These are phyloP conservation scores for Ophioninae sp. DNA, from an alignment of 2,888 invertebrate genomes.

Conservation along the genomic window DNA sequence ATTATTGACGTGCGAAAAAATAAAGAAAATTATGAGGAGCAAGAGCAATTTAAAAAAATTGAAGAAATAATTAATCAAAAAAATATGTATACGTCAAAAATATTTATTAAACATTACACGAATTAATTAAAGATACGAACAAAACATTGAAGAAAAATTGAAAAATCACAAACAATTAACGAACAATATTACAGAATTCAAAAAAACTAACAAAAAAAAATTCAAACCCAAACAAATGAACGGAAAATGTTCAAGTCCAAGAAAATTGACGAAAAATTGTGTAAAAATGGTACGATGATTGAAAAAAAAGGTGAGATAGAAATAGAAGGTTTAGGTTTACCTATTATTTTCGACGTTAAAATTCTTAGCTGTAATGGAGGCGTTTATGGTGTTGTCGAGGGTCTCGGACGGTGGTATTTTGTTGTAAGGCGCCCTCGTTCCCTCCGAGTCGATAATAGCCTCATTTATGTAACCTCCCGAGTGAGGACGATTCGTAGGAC, in stretches of 20 bases:
- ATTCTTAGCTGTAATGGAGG: slow-evolving; percentile 82
- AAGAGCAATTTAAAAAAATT: no score
- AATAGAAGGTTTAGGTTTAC: slow-evolving; percentile 62
- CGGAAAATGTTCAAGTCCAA: no score
- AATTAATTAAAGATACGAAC: not conserved
- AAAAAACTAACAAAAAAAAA: no score
- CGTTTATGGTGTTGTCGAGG: slow-evolving; percentile 78
- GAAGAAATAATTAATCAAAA: not conserved
- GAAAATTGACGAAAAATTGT: no score
- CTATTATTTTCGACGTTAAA: slow-evolving; percentile 84
- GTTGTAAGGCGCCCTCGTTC: slow-evolving; percentile 73
- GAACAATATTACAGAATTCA: no score
- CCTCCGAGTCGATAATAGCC: slow-evolving; percentile 86
- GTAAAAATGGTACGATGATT: not conserved
- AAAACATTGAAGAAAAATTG: not conserved
- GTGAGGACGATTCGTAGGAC: slow-evolving; percentile 85
- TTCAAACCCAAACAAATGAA: no score
- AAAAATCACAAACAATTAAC: no score
- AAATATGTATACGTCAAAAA: no score
- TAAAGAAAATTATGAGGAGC: no score
- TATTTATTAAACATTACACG: no score
- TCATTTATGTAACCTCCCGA: slow-evolving; percentile 92
- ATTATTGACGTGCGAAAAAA: no score
- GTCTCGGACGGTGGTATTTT: slow-evolving; percentile 77
- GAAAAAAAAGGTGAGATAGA: not conserved